These are phyloP conservation scores for Rhabdornis inornatus DNA, from an alignment of 2,113 vertebrate genomes.

Conservation along the genomic window DNA sequence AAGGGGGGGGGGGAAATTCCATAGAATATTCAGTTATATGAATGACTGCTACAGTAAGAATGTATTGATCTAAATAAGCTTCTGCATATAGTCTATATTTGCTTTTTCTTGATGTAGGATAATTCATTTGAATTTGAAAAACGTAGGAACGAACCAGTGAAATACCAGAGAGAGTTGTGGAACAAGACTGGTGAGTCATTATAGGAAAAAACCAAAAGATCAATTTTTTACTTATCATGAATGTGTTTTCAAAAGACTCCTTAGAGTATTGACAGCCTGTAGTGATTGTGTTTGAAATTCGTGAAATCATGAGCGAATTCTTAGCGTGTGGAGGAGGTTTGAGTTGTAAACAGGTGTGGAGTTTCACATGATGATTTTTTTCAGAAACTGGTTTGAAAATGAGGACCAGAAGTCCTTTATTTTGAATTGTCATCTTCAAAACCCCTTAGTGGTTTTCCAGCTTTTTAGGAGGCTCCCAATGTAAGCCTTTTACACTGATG, in stretches of 20 bases:
- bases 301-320: neutral
- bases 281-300: neutral
- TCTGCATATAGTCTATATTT: neutral
- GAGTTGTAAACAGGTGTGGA: neutral
- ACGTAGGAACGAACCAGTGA: constrained; percentile 90
- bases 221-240: neutral
- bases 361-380: neutral
- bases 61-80: neutral
- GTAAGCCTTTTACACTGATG: neutral
- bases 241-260: neutral
- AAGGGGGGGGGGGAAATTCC: fast-evolving
- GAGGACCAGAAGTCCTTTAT: neutral
- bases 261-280: neutral
- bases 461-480: neutral
- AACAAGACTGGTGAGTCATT: constrained; percentile 86
- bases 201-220: neutral
- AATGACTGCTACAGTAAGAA: neutral
- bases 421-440: neutral
- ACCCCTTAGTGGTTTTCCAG: neutral
- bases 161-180: constrained; percentile 92
- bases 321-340: neutral
- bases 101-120: constrained; percentile 77
- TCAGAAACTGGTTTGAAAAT: neutral
- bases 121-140: constrained; percentile 97
- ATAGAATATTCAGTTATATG: neutral